Base-by-base conservation (phyloP, 2,888 invertebrate species). In the Crepidodera aurea region DNA sequence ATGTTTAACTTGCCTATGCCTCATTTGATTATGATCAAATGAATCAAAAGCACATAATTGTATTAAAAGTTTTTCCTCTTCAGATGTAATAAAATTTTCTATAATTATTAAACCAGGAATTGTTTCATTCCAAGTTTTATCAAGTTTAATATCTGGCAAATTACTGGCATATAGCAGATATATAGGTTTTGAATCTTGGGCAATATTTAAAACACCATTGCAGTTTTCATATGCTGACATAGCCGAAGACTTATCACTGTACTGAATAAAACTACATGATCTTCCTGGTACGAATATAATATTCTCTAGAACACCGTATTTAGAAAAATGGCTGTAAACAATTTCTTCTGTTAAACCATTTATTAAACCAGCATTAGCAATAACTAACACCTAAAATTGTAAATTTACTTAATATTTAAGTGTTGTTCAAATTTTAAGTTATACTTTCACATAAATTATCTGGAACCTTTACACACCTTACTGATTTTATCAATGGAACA, bases 331-430 rank as follows among this genome's bases (percentile, higher is more conserved):
- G 39, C 83, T 76, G 3, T 87, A 75, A 7, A 96, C 74, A 46
- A 82, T 77, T 73, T 89, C 88, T 76, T 90, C 87, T 3, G 86
- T 83, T 16, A 94, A 82, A 3, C 93, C 93, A 69, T 91, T 93
- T 1, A 90, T 91, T 62, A 95, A 85, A 0, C 96, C 96, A 19
- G 90, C 91, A 82, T 96, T 96, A 71, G 93, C 92, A n/a, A 96
- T 82, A 40, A 89, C 86, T 44, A 94, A 71, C 75, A 86, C 84
- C 93, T 93, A 78, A 65, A 85, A 85, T 75, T 68, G 64, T 71
- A 32, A 13, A 22, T 10, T n/a, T n/a, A n/a, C n/a, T n/a, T n/a
- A n/a, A n/a, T n/a, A n/a, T n/a, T n/a, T n/a, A n/a, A n/a, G n/a
- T n/a, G n/a, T n/a, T n/a, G n/a, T n/a, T n/a, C n/a, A n/a, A n/a